Evolutionary conservation across 2,113 vertebrate genomes (phyloP).

Genomic region (Phalacrocorax brasilianus): DNA sequence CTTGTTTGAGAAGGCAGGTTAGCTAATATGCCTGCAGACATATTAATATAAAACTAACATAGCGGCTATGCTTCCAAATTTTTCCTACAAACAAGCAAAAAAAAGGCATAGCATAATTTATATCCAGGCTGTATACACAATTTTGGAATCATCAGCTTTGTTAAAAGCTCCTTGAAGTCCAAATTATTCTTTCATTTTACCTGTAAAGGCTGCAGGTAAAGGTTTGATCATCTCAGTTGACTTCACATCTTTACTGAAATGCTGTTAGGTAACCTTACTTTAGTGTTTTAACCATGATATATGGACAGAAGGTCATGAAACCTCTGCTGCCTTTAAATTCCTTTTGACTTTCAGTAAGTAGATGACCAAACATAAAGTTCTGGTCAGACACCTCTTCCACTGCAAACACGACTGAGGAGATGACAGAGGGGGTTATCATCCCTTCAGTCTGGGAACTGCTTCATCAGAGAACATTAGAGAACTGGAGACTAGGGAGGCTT

Average conservation of each 20-base stretch:
- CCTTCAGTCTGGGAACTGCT: background rate
- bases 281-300: background rate
- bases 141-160: background rate
- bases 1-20: background rate
- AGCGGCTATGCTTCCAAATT: background rate
- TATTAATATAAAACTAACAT: background rate
- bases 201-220: background rate
- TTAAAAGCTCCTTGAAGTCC: background rate
- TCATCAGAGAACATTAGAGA: background rate
- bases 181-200: background rate
- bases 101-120: background rate
- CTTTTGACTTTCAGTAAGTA: background rate
- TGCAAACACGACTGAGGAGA: fast-evolving
- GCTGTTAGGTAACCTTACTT: background rate
- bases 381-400: background rate
- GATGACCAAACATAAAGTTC: background rate
- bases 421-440: background rate
- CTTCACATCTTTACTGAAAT: background rate
- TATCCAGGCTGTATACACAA: background rate
- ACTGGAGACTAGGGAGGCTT: background rate
- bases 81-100: background rate
- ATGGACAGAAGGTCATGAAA: background rate
- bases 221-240: background rate
- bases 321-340: background rate
- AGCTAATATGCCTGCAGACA: background rate